Percentiles rank a stretch among this genome's conserved stretches.
Evolutionary conservation across 2,797 vertebrate genomes (phyloP).

Genomic region (Sebastolobus altivelis): DNA sequence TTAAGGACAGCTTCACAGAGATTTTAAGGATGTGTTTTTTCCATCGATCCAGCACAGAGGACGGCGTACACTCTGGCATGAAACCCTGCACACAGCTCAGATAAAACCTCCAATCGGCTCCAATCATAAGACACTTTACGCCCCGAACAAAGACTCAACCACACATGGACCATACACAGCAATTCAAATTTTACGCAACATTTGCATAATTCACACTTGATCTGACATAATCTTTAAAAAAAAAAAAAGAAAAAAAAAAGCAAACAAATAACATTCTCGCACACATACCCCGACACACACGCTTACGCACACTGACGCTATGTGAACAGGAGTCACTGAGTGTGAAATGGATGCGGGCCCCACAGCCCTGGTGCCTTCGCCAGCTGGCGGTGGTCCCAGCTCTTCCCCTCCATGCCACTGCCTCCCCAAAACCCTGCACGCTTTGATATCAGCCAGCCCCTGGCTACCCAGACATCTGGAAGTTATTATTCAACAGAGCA

Average conservation of each 20-base stretch:
- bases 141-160: constrained; percentile 39
- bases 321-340: constrained; percentile 82
- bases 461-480: constrained; percentile 87
- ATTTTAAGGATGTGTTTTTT: constrained; percentile 47
- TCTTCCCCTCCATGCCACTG: constrained; percentile 68
- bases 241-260: constrained; percentile 35
- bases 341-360: constrained; percentile 85
- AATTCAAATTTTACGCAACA: constrained; percentile 43
- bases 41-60: constrained; percentile 24
- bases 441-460: constrained; percentile 85
- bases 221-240: constrained; percentile 56
- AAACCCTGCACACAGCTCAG: constrained; percentile 4
- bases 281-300: constrained; percentile 49
- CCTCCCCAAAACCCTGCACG: constrained; percentile 79
- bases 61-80: constrained; percentile 7
- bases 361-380: constrained; percentile 76
- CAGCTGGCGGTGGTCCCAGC: constrained; percentile 83
- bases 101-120: constrained; percentile 25
- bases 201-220: constrained; percentile 65
- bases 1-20: constrained; percentile 30
- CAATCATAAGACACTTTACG: constrained; percentile 17
- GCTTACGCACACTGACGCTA: constrained; percentile 60
- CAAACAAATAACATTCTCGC: constrained; percentile 37
- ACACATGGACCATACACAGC: constrained; percentile 18
- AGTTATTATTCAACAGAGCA: constrained; percentile 86